Evolutionary conservation across 2,888 invertebrate genomes (phyloP).

Genomic region (Tolmerus cingulatus): DNA sequence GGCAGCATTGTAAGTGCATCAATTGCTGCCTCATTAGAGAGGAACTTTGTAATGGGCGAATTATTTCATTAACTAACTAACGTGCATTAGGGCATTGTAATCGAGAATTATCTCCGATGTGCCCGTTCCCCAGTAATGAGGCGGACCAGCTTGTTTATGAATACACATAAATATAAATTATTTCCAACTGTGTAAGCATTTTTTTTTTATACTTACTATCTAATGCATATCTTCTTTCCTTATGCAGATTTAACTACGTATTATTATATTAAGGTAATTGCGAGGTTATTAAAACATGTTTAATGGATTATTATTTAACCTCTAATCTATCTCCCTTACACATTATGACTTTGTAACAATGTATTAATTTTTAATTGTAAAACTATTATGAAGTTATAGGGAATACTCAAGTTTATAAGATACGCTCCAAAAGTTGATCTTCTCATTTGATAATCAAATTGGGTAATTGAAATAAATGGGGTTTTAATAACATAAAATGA

Average conservation of each 20-base stretch:
- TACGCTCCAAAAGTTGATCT: not conserved
- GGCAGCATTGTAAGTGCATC: not conserved
- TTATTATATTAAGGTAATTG: not conserved
- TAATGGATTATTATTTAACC: not conserved
- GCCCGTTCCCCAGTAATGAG: not conserved
- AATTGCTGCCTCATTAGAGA: not conserved
- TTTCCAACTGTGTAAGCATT: not conserved
- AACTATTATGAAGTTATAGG: not conserved
- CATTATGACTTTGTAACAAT: not conserved
- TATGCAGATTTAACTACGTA: not conserved
- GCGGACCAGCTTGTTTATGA: not conserved
- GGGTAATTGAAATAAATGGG: not conserved
- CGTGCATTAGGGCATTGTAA: not conserved
- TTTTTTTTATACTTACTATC: not conserved
- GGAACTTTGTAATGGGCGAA: not conserved
- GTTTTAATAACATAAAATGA: not conserved
- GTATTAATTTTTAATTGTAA: not conserved
- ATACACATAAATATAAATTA: not conserved
- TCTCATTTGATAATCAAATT: not conserved
- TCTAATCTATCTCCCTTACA: not conserved
- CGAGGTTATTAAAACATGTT: not conserved
- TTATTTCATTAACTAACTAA: not conserved
- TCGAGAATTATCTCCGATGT: not conserved
- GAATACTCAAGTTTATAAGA: not conserved
- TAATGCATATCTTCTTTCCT: not conserved